These are phyloP conservation scores for Epicampocera succincta DNA, from an alignment of 2,888 invertebrate species.

Conservation along the genomic window DNA sequence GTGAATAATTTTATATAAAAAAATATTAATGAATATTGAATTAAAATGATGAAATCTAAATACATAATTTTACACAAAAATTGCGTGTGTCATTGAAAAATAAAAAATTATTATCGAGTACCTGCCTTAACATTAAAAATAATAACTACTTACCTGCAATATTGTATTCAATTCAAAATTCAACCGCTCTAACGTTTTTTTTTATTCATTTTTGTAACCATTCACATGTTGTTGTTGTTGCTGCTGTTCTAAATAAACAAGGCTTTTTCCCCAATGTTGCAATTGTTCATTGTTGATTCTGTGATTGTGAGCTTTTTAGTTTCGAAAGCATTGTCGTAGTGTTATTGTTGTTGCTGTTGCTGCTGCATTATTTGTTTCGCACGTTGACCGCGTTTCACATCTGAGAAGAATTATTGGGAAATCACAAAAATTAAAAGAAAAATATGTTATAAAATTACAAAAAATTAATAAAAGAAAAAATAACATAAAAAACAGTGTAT, in stretches of 20 bases:
- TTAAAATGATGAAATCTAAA: too few species aligned
- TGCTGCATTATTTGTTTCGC: slow-evolving; percentile 38
- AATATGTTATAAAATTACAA: slow-evolving; percentile 23
- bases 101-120: slow-evolving; percentile 9
- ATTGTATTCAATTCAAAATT: slow-evolving; percentile 26
- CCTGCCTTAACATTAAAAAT: too few species aligned
- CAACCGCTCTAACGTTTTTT: slow-evolving; percentile 31
- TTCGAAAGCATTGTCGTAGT: neutral
- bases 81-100: slow-evolving; percentile 17
- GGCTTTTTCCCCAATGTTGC: slow-evolving; percentile 20
- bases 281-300: slow-evolving; percentile 35
- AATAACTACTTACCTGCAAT: neutral
- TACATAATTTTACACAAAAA: too few species aligned
- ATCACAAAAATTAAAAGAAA: slow-evolving; percentile 31
- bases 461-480: neutral
- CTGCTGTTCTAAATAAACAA: slow-evolving; percentile 26
- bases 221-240: slow-evolving; percentile 35
- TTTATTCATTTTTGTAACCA: neutral
- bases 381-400: slow-evolving; percentile 62
- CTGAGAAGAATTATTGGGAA: slow-evolving; percentile 49
- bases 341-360: slow-evolving; percentile 6
- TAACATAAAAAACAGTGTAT: slow-evolving; percentile 26
- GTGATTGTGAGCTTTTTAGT: slow-evolving; percentile 23
- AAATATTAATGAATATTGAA: neutral
- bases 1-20: too few species aligned